Base-by-base conservation (phyloP, 2,888 invertebrate genomes). In the Papilio gigon region DNA sequence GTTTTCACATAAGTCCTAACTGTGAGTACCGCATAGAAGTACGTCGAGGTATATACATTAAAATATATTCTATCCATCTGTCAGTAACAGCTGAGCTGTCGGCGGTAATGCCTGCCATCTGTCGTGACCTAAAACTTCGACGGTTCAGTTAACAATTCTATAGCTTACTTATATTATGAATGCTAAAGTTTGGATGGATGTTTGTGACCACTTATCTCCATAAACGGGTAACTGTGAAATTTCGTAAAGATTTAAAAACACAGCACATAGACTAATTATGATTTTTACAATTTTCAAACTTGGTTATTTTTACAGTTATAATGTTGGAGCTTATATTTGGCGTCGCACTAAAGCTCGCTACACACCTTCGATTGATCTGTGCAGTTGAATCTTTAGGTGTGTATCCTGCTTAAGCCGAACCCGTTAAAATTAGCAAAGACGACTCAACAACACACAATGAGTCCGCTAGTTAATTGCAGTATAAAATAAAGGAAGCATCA, bases 401-500 rank as follows among this genome's bases (percentile, higher is more conserved):
- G n/a, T n/a, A n/a, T n/a, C n/a, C n/a, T n/a, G n/a, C n/a, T n/a
- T n/a, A n/a, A 44, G 11, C 44, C 2, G 6, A 44, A 17, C 11
- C 44, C 12, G 1, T 47, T 47, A 47, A 22, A 47, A 47, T 11
- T 22, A 9, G 47, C 22, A 47, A 47, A 47, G 47, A 47, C 20
- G 4, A 14, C 8, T 50, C 25, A 53, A 27, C 0, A 50, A 50
- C 14, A 50, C 50, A 27, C 14, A 27, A 30, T 56, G 53, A 17
- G 17, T 56, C n/a, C 30, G 6, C 30, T 9, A 30, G 30, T 56
- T 56, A 27, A 27, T 27, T 53, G 6, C 8, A 27, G n/a, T 27
- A 30, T 53, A 9, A 37, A 17, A 60, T 25, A 67, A 27, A 67
- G 66, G 66, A 50, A 58, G 30, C 50, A 25, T 47, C 22, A 67